Base-by-base conservation (phyloP, 1,140 invertebrate species). In the Ips typographus region DNA sequence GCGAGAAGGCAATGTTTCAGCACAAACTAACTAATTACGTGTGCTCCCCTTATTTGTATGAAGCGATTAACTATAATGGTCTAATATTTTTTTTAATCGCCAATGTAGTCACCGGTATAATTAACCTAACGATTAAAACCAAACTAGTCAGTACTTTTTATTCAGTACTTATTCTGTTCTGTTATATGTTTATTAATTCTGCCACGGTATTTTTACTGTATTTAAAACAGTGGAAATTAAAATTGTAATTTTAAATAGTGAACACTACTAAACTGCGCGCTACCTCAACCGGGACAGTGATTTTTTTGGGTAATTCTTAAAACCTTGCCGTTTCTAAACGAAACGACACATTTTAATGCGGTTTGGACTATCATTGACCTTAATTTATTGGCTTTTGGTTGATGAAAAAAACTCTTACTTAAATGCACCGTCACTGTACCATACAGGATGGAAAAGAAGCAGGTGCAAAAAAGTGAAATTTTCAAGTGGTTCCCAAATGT, bases 41-140 rank as follows among this genome's bases (percentile, higher is more conserved):
- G 60, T 73, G 75, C 72, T 78, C 82, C 6, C 86, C 88, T 8
- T 78, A 85, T 8, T 85, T 90, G 64, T 84, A 89, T 51, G 82
- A 86, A 74, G 84, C 85, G 49, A 83, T 93, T 40, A 91, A 91
- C 81, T 86, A 86, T 59, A 93, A 93, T 82, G 90, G 90, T 6
- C 80, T 96, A 40, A 71, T 86, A 22, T 93, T 90, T 77, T 96
- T 96, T 79, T 79, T 95, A 47, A 47, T 91, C 1, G 85, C 87
- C 2, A 96, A 95, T 83, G 44, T 95, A 36, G 76, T 91, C 5
- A 95, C 93, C 38, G 94, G 94, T 47, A 63, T 88, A 39, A 82
- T 95, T 7, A 95, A 96, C 82, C 37, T 59, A 65, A 1, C 47
- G 22, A 52, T 70, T 6, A 2, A 4, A 2, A 70, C 68, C 22